A percentile compares a stretch with the other conserved stretches of the same genome.
Conservation (phyloP, 2,888 invertebrate genomes). For the Encarsia formosa region DNA sequence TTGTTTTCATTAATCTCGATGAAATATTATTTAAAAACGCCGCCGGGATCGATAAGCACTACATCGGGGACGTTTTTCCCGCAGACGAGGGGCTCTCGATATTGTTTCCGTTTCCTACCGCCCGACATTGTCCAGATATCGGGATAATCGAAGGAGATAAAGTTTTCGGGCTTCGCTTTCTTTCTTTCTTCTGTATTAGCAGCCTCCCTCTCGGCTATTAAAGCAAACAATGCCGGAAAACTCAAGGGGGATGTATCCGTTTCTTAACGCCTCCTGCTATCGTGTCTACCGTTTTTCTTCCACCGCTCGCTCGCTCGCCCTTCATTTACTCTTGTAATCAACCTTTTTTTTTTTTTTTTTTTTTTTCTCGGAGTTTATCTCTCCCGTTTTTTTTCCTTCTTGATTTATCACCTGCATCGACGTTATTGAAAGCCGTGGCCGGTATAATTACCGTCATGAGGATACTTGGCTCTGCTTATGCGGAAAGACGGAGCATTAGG, state of each 20-base stretch:
- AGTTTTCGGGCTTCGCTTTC: constrained; percentile 33
- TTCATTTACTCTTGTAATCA: constrained; percentile 9
- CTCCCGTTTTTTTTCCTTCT: constrained; percentile 7
- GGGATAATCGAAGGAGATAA: constrained; percentile 46
- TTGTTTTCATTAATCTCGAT: no score
- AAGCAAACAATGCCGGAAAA: constrained; percentile 49
- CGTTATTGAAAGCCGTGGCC: no score
- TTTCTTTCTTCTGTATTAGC: constrained; percentile 4
- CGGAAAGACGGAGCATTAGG: constrained; percentile 25
- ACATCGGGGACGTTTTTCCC: no score
- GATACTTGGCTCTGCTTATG: constrained; percentile 17
- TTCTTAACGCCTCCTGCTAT: constrained; percentile 43
- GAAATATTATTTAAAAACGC: no score
- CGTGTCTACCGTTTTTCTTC: constrained; percentile 13
- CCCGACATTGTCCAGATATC: constrained; percentile 45
- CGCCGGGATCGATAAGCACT: no score
- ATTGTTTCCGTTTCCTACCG: constrained; percentile 14
- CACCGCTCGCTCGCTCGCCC: constrained; percentile 7
- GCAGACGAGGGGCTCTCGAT: constrained; percentile 11
- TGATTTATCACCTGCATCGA: background rate
- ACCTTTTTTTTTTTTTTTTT: constrained; percentile 1
- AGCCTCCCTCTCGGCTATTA: constrained; percentile 47
- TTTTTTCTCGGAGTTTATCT: constrained; percentile 14
- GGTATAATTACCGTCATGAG: no score
- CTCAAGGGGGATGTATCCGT: constrained; percentile 47